Evolutionary conservation across 2,888 invertebrate species (phyloP).

Genomic region (Phymatocera aterrima): DNA sequence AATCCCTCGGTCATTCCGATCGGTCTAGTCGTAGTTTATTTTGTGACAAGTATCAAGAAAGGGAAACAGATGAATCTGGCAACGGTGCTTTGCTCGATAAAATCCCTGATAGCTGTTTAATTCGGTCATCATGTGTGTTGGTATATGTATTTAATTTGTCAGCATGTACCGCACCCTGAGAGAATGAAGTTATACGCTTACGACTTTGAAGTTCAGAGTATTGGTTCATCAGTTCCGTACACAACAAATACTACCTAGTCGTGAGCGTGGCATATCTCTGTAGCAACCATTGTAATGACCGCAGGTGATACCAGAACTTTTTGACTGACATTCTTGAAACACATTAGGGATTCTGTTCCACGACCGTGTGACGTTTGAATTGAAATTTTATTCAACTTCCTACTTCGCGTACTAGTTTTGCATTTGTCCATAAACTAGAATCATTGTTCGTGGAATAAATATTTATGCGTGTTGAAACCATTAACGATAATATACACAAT

Average conservation of each 20-base stretch:
- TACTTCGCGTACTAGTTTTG: conserved; percentile 16
- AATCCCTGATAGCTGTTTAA: conserved; percentile 27
- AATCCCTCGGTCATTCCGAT: conserved; percentile 13
- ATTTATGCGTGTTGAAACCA: conserved; percentile 5
- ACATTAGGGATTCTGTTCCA: conserved; percentile 19
- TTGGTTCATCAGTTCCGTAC: background rate
- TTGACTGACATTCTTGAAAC: conserved; percentile 9
- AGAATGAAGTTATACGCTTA: conserved; percentile 5
- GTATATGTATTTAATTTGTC: conserved; percentile 42
- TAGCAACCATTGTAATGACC: conserved; percentile 4
- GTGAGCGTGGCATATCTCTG: background rate
- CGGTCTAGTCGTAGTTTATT: background rate
- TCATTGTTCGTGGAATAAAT: conserved; percentile 42
- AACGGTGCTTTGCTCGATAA: conserved; percentile 23
- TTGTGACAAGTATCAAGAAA: background rate
- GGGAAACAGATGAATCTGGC: conserved; percentile 12
- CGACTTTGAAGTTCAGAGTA: background rate
- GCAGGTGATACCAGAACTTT: conserved; percentile 17
- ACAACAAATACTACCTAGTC: background rate
- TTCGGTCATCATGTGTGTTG: conserved; percentile 39
- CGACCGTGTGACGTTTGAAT: conserved; percentile 24
- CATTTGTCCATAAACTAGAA: background rate
- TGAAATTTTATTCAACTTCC: conserved; percentile 36
- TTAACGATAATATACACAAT: background rate
- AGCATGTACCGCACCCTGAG: conserved; percentile 34